Evolutionary conservation across 1,140 invertebrate species (phyloP).

Genomic region (Spodoptera litura): DNA sequence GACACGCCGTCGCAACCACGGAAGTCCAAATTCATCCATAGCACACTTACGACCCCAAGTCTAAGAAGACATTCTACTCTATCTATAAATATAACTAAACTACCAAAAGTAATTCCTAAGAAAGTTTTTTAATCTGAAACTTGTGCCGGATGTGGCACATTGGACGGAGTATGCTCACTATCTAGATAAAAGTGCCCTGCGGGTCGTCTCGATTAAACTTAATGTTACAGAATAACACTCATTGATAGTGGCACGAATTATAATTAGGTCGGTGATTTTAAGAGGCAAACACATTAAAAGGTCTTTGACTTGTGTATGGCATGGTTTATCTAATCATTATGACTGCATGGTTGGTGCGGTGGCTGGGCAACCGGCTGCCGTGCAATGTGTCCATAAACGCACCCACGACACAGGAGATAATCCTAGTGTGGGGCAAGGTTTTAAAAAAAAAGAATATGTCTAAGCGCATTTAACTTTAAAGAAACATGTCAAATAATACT

Average conservation of each 20-base stretch:
- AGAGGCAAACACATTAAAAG: not conserved
- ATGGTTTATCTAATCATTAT: no score
- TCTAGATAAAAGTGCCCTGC: constrained; percentile 13
- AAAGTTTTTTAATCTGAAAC: constrained; percentile 43
- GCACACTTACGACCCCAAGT: no score
- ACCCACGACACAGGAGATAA: no score
- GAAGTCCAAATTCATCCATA: no score
- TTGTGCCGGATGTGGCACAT: constrained; percentile 11
- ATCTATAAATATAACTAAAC: not conserved
- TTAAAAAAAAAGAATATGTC: no score
- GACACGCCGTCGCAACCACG: no score
- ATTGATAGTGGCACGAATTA: not conserved
- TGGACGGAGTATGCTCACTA: not conserved
- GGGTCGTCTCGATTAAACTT: constrained; percentile 21
- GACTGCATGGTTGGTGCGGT: no score
- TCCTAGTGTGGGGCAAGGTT: no score
- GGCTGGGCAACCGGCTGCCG: no score
- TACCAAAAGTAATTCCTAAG: constrained; percentile 28
- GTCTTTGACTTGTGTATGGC: constrained; percentile 1
- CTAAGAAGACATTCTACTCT: not conserved
- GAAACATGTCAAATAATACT: not conserved
- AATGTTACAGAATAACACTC: constrained; percentile 2
- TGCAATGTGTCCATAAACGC: no score
- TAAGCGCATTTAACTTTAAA: no score
- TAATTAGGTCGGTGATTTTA: not conserved